Base-by-base conservation (phyloP, 1,140 invertebrate species). In the Aphaenogaster ashmeadi region DNA sequence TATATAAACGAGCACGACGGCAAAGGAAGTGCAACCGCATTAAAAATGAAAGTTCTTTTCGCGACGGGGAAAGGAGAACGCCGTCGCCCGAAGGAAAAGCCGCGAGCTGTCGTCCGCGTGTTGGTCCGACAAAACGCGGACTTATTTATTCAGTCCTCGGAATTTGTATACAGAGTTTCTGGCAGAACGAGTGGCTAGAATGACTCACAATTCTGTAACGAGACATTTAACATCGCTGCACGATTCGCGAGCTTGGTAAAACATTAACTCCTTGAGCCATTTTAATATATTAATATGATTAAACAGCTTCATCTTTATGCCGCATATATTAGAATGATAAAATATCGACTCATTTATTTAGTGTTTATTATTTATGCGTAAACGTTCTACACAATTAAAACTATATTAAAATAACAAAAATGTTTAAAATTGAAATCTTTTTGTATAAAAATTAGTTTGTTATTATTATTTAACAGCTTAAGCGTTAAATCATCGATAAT, bases 41-140 rank as follows among this genome's bases (percentile, higher is more conserved):
- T 84, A 84, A 84, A 84, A 84, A 84, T 84, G 80, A 47, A 84
- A 50, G 41, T 60, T 41, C 33, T 56, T 83, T 83, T 74, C 54
- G 80, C 54, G 54, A 50, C 41, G 33, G 54, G 38, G 8, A 58
- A 47, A 74, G 67, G 74, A 83, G 27, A 44, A 1, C 80, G n/a
- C 33, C 15, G 41, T n/a, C 21, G 21, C 38, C 38, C 11, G 15
- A 71, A 81, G 79, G 66, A 81, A 71, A 81, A 81, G 38, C 52
- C 80, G 69, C 69, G 69, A 74, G 54, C 41, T 84, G 56, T 84
- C 56, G 54, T 83, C 54, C 67, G 54, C 41, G 15, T 41, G 80
- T 74, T 58, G 54, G 54, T 21, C 18, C 69, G 11, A 84, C 80
- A 84, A 84, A 74, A 74, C 44, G 69, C 69, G 13, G 5, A 56